Evolutionary conservation across 1,140 invertebrate genomes (phyloP), one percentile per base, ranked within the genome.

Genomic region (Bombyx mandarina): DNA sequence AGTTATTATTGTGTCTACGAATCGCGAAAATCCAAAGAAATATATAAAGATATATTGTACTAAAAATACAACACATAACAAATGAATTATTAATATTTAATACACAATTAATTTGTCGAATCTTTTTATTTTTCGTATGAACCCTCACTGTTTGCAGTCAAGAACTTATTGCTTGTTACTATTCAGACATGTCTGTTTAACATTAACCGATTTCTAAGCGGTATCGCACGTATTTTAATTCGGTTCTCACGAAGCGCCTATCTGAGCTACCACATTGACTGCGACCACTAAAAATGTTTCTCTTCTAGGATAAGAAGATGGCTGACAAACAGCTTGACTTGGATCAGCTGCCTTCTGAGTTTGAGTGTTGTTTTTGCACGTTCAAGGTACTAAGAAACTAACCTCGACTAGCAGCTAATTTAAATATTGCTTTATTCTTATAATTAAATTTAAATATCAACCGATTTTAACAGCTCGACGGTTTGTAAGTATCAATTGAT

Each of bases 331-430:
- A 89, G 80, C 80, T 89, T 83, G 86, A 89, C 77, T 86, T 89
- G 86, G 88, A 89, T 81, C 88, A 89, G 82, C 85, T 95, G 88
- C 94, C 94, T 90, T 95, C 93, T 91, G 95, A 96, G 91, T 95
- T 95, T 92, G 95, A 96, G 92, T 96, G 95, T 94, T 96, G 95
- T 92, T 96, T 96, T 94, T 96, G 95, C 92, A 95, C 94, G 84
- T 93, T 94, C 83, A 96, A 96, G 94, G 95, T 96, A 96, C 92
- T 91, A 89, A 56, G 86, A 69, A 69, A 74, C 71, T 83, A 86
- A 82, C 73, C 12, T 53, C 49, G 18, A 52, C 7, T 52, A 44
- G 46, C 46, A 44, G 46, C 46, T 10, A 18, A 18, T 7, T 7
- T 35, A 35, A 8, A n/a, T 47, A 10, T n/a, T 47, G 46, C 6